Base-by-base conservation (phyloP, 2,113 vertebrate species). In the Platysternon megacephalum region DNA sequence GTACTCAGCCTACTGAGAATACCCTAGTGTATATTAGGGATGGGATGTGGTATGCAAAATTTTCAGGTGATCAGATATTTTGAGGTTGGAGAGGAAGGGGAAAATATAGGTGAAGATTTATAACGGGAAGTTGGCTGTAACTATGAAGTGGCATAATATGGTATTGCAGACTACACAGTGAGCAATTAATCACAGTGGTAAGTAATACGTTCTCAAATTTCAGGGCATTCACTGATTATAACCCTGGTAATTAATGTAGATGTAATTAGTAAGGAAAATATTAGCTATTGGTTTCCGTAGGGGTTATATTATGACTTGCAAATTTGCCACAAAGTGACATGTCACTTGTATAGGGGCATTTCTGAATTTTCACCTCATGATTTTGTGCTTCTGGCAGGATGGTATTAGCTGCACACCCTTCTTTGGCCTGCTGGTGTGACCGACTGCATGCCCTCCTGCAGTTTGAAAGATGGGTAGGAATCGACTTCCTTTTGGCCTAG, bases 1-100 rank as follows among this genome's bases (percentile, higher is more conserved):
- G 65, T 48, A 61, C 4, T 48, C 24, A 28, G 24, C 76, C 53
- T 55, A 46, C 48, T 55, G 7, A 12, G 21, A 11, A 11, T 65
- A 9, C 46, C 12, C 22, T 86, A 35, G 22, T 85, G 35, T 29
- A 39, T 52, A 16, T 72, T 44, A n/a, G 0, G 16, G 49, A 26
- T 72, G 0, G 3, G 6, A 48, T 65, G 32, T 6, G 5, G 35
- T 61, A 42, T 0, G 0, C 52, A 85, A 2, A 39, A 17, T 86
- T 89, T 82, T 42, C 26, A 68, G 61, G 39, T 82, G 13, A 79
- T 49, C 2, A 35, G 39, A 53, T 53, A 58, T 52, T 85, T 58
- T 22, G 29, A 68, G 85, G 17, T 61, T 10, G 39, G 10, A 46
- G 74, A 76, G 26, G 24, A 28, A 28, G 11, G 24, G 24, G 42